Percentiles rank a stretch among this genome's conserved stretches.
Conservation (phyloP, 2,888 invertebrate species). For the Globia sparganii region DNA sequence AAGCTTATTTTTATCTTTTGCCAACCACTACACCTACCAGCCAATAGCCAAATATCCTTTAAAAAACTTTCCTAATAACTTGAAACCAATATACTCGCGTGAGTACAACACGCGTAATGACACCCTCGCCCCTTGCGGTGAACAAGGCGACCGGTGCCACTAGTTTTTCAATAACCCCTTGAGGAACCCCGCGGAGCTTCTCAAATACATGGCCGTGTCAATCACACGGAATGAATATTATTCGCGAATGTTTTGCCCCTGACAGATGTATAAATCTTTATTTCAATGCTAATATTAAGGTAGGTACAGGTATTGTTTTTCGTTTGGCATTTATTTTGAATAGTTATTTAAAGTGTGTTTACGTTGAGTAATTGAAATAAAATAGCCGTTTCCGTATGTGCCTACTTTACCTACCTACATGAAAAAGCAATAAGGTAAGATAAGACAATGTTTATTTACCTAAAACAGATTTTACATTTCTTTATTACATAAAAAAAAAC, state of each 20-base stretch:
- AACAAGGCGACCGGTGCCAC: constrained; percentile 82
- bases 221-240: constrained; percentile 69
- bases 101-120: constrained; percentile 55
- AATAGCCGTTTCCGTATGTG: neutral
- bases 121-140: constrained; percentile 78
- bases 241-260: constrained; percentile 62
- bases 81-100: constrained; percentile 36
- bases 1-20: neutral
- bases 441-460: no score
- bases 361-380: neutral
- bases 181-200: constrained; percentile 83
- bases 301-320: constrained; percentile 50
- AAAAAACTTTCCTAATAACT: constrained; percentile 49
- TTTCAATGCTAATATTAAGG: constrained; percentile 49
- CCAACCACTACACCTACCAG: neutral
- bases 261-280: constrained; percentile 68
- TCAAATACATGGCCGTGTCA: constrained; percentile 81
- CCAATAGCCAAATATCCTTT: neutral
- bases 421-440: no score
- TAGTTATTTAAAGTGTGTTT: constrained; percentile 23
- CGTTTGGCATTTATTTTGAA: constrained; percentile 28
- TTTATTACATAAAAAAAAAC: no score
- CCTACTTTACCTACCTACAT: no score
- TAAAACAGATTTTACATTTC: no score
- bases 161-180: constrained; percentile 86